Conservation (phyloP, 2,888 invertebrate genomes). For the Caenorhabditis sinica region DNA sequence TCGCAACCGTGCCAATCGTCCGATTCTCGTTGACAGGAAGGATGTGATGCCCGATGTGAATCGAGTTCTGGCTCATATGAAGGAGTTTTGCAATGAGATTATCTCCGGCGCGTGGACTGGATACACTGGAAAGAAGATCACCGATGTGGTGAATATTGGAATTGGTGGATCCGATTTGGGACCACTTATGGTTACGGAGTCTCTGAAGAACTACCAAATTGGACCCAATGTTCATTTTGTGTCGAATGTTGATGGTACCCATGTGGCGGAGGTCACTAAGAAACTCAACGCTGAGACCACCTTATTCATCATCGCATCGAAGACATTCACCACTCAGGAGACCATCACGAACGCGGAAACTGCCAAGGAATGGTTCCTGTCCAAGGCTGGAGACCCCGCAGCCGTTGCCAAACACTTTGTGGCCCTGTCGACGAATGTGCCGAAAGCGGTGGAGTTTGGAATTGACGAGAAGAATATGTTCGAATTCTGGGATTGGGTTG, state of each 20-base stretch:
- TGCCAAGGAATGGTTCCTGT: constrained; percentile 96
- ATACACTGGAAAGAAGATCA: constrained; percentile 94
- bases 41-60: constrained; percentile 96
- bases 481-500: constrained; percentile 99
- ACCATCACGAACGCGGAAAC: constrained; percentile 99
- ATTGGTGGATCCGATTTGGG: constrained; percentile 98
- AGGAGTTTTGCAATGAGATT: constrained; percentile 90
- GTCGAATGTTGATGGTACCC: constrained; percentile 99
- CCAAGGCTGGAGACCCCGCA: constrained; percentile 84
- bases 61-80: constrained; percentile 94
- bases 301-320: constrained; percentile 98
- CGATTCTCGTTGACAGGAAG: constrained; percentile 91
- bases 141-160: constrained; percentile 98
- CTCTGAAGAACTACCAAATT: constrained; percentile 91
- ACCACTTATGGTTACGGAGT: constrained; percentile 90
- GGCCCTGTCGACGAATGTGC: constrained; percentile 94
- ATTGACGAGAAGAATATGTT: constrained; percentile 99
- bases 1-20: constrained; percentile 90
- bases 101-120: constrained; percentile 87
- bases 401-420: constrained; percentile 97
- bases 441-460: constrained; percentile 97
- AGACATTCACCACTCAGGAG: constrained; percentile 98
- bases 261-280: constrained; percentile 94
- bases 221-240: constrained; percentile 95
- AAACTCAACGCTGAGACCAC: constrained; percentile 94